Evolutionary conservation across 2,113 vertebrate genomes (phyloP).

Genomic region (Caracal caracal): DNA sequence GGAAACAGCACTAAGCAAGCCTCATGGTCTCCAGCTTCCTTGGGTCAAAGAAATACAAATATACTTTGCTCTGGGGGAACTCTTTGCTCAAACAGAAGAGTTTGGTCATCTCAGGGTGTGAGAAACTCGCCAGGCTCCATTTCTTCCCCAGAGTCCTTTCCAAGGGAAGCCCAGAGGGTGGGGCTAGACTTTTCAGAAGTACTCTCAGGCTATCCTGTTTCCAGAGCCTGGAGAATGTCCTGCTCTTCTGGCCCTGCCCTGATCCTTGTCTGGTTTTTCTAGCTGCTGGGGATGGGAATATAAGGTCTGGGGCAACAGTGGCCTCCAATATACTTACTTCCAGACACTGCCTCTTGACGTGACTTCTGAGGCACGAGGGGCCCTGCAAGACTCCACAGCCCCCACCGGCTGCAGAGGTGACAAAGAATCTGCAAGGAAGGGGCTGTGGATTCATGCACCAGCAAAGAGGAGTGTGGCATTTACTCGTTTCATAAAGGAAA

Average conservation of each 20-base stretch:
- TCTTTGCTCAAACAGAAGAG: too few relatives aligned
- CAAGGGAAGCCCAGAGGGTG: background rate
- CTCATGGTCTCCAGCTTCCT: background rate
- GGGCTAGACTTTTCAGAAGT: background rate
- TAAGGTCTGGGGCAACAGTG: background rate
- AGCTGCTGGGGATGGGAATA: background rate
- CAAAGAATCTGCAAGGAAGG: background rate
- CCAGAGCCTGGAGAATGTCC: background rate
- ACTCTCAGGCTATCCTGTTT: background rate
- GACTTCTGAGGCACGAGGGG: background rate
- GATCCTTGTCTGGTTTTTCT: background rate
- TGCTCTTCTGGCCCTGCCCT: background rate
- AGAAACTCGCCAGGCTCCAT: background rate
- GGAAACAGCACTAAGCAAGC: background rate
- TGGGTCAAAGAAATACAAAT: background rate
- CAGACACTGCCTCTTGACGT: background rate
- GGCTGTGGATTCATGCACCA: rapidly evolving
- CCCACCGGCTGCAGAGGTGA: background rate
- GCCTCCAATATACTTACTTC: background rate
- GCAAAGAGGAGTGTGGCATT: background rate
- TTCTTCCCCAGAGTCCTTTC: background rate
- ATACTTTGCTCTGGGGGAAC: background rate
- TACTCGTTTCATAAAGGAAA: background rate
- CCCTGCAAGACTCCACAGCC: background rate
- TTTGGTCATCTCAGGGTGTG: background rate